A percentile compares a stretch with the other conserved stretches of the same genome.
phyloP scores from a whole-genome alignment of 2,888 invertebrate species.

The Drosophila percnosoma region DNA sequence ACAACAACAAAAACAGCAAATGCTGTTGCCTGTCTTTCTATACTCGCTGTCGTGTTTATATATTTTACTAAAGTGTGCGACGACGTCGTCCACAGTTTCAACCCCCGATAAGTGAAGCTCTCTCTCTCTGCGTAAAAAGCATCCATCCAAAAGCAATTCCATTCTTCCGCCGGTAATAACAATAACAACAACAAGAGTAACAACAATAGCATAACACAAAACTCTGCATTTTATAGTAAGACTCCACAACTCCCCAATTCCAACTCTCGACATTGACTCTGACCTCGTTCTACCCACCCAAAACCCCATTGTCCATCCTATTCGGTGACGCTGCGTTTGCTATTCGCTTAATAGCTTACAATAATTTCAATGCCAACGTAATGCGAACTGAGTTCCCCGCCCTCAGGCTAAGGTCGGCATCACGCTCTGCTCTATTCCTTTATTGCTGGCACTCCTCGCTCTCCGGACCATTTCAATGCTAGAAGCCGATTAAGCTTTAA shows the following conservation, averaged over 20 bases:
- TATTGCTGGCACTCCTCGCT: conserved; percentile 3
- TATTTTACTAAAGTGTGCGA: conserved; percentile 47
- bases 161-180: conserved; percentile 73
- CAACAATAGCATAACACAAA: conserved; percentile 42
- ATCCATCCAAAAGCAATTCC: conserved; percentile 66
- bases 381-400: conserved; percentile 15
- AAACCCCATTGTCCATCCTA: neutral
- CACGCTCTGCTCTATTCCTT: conserved; percentile 9
- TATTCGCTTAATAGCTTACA: conserved; percentile 63
- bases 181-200: conserved; percentile 49
- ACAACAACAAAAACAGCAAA: conserved; percentile 11
- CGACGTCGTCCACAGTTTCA: conserved; percentile 34
- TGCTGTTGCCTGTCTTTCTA: conserved; percentile 4
- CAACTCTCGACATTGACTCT: conserved; percentile 32
- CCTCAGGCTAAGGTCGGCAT: neutral
- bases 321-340: conserved; percentile 9
- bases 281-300: conserved; percentile 38
- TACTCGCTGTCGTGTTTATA: conserved; percentile 7
- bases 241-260: conserved; percentile 5
- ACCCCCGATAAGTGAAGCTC: conserved; percentile 44
- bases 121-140: conserved; percentile 35
- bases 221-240: conserved; percentile 56
- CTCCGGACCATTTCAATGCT: conserved; percentile 22
- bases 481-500: conserved; percentile 43
- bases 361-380: conserved; percentile 64